A percentile compares a stretch with the other conserved stretches of the same genome.
phyloP scores from a whole-genome alignment of 2,888 invertebrate genomes.

The Philopedon plagiatum region DNA sequence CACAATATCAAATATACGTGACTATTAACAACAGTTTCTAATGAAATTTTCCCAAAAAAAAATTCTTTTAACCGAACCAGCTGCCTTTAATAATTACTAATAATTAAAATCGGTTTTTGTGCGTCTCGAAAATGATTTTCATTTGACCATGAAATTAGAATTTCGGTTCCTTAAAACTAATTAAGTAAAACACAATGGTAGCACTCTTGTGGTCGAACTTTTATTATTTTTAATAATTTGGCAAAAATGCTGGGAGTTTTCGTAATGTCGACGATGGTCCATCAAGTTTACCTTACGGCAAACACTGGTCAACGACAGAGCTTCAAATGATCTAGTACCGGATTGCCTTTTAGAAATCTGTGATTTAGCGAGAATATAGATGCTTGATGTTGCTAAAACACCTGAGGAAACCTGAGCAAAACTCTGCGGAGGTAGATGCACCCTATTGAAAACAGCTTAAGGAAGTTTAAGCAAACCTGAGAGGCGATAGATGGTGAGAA shows the following conservation, averaged over 20 bases:
- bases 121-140: slow-evolving; percentile 61
- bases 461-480: too few species aligned
- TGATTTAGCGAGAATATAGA: too few species aligned
- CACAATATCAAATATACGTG: too few species aligned
- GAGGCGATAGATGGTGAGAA: too few species aligned
- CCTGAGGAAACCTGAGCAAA: too few species aligned
- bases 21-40: background rate
- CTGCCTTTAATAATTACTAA: slow-evolving; percentile 45
- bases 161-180: slow-evolving; percentile 55
- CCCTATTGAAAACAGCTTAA: too few species aligned
- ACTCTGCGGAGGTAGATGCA: too few species aligned
- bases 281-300: background rate
- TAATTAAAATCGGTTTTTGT: slow-evolving; percentile 59
- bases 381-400: too few species aligned
- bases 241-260: slow-evolving; percentile 12
- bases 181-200: slow-evolving; percentile 36
- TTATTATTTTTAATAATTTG: slow-evolving; percentile 34
- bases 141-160: slow-evolving; percentile 59
- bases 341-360: too few species aligned
- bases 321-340: too few species aligned
- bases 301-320: background rate
- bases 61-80: slow-evolving; percentile 31
- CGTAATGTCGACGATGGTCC: background rate
- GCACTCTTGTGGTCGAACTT: slow-evolving; percentile 36
- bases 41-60: slow-evolving; percentile 31